A percentile compares a stretch with the other conserved stretches of the same genome.
These are phyloP conservation scores for Strigamia crassipes DNA, from an alignment of 2,888 invertebrate species.

Conservation along the genomic window DNA sequence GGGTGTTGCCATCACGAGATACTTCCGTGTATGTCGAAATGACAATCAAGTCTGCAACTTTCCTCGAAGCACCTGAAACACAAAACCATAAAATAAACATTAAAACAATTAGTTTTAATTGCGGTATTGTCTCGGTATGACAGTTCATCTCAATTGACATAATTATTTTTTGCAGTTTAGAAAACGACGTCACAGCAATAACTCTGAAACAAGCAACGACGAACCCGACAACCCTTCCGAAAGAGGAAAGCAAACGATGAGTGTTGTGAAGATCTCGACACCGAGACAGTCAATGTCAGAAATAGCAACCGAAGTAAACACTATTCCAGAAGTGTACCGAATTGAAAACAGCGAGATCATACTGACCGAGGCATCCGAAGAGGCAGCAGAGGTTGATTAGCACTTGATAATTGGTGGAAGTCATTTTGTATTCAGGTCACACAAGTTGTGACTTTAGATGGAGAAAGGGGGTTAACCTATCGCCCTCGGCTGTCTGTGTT, in stretches of 20 bases:
- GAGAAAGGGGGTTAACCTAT: not conserved
- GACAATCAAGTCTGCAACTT: not conserved
- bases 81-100: not conserved
- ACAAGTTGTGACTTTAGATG: not conserved
- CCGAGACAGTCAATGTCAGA: not conserved
- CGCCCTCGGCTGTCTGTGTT: not conserved
- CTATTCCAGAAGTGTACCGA: not conserved
- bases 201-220: not conserved
- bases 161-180: not conserved
- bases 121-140: not conserved
- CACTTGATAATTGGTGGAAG: not conserved
- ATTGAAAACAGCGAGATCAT: slow-evolving; percentile 3
- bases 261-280: not conserved
- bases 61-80: not conserved
- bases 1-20: no score
- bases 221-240: not conserved
- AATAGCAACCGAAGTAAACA: not conserved
- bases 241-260: not conserved
- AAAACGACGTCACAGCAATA: not conserved
- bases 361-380: not conserved
- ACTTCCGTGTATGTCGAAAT: not conserved
- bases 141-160: not conserved
- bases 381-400: not conserved
- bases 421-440: not conserved
- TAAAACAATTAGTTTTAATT: not conserved